These are phyloP conservation scores for Pagetopsis macropterus DNA, from an alignment of 2,797 vertebrate species.

Conservation along the genomic window DNA sequence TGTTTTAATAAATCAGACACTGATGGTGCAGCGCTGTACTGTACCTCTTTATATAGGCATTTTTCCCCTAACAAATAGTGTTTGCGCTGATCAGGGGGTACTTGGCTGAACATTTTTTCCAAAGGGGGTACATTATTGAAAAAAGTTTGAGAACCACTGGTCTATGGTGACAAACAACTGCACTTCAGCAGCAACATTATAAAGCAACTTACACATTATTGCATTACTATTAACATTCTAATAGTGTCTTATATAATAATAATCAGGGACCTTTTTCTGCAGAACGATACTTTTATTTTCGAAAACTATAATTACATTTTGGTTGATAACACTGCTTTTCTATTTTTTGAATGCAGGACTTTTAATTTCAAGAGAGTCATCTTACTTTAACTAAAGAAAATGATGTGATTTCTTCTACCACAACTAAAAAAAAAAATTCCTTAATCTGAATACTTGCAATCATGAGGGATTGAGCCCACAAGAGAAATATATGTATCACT, in stretches of 20 bases:
- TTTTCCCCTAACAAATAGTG: too few relatives aligned
- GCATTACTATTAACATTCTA: slow-evolving; percentile 13
- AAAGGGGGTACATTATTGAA: too few relatives aligned
- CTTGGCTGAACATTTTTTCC: too few relatives aligned
- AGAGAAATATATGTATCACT: background rate
- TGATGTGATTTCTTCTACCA: background rate
- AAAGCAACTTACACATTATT: slow-evolving; percentile 10
- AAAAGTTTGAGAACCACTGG: too few relatives aligned
- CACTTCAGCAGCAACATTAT: background rate
- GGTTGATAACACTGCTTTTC: too few relatives aligned
- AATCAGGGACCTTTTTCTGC: background rate
- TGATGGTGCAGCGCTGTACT: too few relatives aligned
- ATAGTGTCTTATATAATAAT: background rate
- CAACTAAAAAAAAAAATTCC: background rate
- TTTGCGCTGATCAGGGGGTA: too few relatives aligned
- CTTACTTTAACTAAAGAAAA: background rate
- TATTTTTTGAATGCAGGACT: background rate
- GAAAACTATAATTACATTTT: too few relatives aligned
- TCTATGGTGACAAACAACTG: background rate
- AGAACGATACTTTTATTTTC: too few relatives aligned
- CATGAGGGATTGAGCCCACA: background rate
- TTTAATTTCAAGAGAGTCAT: background rate
- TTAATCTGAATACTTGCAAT: background rate
- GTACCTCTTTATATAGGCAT: too few relatives aligned
- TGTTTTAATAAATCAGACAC: too few relatives aligned